These are phyloP conservation scores for Pantherophis guttatus DNA, from an alignment of 2,113 vertebrate species.

Conservation along the genomic window DNA sequence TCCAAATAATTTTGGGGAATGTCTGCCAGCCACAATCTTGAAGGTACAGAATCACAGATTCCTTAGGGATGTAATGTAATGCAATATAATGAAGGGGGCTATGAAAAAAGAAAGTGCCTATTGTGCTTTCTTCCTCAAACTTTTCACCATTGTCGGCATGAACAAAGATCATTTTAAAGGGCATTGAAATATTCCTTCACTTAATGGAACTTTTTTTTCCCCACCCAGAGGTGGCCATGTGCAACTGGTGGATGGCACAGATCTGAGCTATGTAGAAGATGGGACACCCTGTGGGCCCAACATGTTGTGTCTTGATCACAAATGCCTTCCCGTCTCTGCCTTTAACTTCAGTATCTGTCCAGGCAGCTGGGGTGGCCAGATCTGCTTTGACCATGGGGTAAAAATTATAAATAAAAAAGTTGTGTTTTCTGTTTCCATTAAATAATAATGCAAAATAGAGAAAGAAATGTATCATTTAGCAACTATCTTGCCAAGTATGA, in stretches of 20 bases:
- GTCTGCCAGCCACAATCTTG: background rate
- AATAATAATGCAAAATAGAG: background rate
- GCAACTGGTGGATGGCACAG: slow-evolving; percentile 86
- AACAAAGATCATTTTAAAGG: background rate
- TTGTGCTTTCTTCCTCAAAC: background rate
- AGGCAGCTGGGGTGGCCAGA: slow-evolving; percentile 74
- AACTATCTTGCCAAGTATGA: background rate
- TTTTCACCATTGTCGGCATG: background rate
- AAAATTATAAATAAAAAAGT: slow-evolving; percentile 28
- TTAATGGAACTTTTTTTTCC: background rate
- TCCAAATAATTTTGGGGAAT: background rate
- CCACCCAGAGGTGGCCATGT: slow-evolving; percentile 84
- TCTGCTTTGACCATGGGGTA: slow-evolving; percentile 91
- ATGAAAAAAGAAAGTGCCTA: background rate
- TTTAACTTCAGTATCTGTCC: slow-evolving; percentile 94
- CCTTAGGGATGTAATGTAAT: background rate
- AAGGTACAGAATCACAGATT: background rate
- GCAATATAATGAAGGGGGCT: background rate
- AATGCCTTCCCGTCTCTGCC: slow-evolving; percentile 84
- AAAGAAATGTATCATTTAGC: background rate
- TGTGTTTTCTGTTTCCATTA: background rate
- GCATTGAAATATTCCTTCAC: background rate
- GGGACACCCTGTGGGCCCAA: slow-evolving; percentile 91
- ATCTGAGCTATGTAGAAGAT: slow-evolving; percentile 91
- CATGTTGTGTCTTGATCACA: slow-evolving; percentile 91